Percentiles rank a stretch among this genome's conserved stretches.
Evolutionary conservation across 2,797 vertebrate species (phyloP).

Genomic region (Tokudaia tokunoshimensis): DNA sequence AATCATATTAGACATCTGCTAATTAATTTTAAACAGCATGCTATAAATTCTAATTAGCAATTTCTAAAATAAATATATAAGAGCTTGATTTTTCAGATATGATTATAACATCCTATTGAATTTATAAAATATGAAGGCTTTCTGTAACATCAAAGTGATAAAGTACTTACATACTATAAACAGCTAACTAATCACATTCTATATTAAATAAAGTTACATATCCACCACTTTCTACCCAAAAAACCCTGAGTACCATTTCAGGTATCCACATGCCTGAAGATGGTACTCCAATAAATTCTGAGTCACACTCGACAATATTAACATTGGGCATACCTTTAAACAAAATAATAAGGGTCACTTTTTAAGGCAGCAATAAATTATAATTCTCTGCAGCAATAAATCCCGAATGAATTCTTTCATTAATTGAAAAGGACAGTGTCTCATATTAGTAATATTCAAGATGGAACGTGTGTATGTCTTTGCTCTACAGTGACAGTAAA

Average conservation of each 20-base stretch:
- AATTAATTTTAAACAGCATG: constrained; percentile 57
- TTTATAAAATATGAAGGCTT: constrained; percentile 37
- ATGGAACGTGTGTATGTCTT: constrained; percentile 56
- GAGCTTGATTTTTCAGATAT: constrained; percentile 61
- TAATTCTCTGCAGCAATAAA: constrained; percentile 66
- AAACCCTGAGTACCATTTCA: constrained; percentile 51
- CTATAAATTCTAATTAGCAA: constrained; percentile 46
- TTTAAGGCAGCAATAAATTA: constrained; percentile 65
- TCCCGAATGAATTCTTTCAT: constrained; percentile 53
- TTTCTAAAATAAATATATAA: constrained; percentile 64
- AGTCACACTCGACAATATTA: constrained; percentile 63
- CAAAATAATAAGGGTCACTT: constrained; percentile 56
- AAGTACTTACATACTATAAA: constrained; percentile 64
- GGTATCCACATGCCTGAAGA: constrained; percentile 16
- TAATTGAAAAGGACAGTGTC: constrained; percentile 59
- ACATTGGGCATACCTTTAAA: constrained; percentile 35
- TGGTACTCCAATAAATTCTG: constrained; percentile 43
- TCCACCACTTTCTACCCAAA: constrained; percentile 6
- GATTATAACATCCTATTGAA: constrained; percentile 46
- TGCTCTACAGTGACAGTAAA: constrained; percentile 59
- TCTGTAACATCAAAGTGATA: constrained; percentile 63
- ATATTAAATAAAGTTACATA: constrained; percentile 51
- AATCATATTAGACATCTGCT: constrained; percentile 34
- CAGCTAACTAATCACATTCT: constrained; percentile 37
- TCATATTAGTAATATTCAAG: constrained; percentile 59